A percentile compares a stretch with the other conserved stretches of the same genome.
phyloP scores from a whole-genome alignment of 2,113 vertebrate genomes.

The Galbula dea region DNA sequence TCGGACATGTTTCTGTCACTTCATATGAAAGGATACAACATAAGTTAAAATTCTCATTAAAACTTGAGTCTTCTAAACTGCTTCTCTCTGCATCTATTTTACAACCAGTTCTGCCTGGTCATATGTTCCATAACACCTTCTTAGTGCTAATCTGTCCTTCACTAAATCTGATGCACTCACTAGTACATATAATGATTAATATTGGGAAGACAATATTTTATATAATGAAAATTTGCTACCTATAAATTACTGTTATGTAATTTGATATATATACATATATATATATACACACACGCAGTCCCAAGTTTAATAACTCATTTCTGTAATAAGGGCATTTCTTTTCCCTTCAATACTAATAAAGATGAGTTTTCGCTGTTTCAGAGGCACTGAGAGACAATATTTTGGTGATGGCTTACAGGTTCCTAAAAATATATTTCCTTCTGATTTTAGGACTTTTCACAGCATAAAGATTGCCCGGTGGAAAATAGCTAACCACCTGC shows the following conservation, averaged over 20 bases:
- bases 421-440: not conserved
- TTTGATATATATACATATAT: not conserved
- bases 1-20: not conserved
- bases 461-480: not conserved
- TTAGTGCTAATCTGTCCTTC: not conserved
- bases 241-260: not conserved
- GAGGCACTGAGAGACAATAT: not conserved
- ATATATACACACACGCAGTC: not conserved
- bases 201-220: not conserved
- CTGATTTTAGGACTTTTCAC: not conserved
- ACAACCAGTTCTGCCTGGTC: not conserved
- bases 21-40: not conserved
- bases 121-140: not conserved
- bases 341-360: not conserved
- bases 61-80: not conserved
- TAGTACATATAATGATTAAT: not conserved
- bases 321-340: not conserved
- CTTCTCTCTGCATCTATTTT: not conserved
- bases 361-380: not conserved
- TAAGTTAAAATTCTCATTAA: not conserved
- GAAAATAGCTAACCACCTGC: constrained; percentile 15
- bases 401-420: not conserved
- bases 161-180: not conserved
- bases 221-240: not conserved
- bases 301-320: not conserved